phyloP scores from a whole-genome alignment of 92 coral and sea anemone species.

The Plumapathes pennacea region DNA sequence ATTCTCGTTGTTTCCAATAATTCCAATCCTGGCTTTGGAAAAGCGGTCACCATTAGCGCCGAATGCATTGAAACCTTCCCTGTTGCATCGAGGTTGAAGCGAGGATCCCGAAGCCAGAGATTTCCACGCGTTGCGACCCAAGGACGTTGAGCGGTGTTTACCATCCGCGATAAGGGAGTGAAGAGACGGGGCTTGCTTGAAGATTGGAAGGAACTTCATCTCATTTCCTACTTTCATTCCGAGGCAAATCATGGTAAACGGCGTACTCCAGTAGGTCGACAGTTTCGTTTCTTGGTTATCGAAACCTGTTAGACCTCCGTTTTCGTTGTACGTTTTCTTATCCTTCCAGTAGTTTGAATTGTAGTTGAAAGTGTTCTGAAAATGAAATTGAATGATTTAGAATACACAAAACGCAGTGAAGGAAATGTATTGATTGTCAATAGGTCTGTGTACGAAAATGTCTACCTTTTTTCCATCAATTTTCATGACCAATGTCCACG shows the following conservation, averaged over 20 bases:
- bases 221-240: neutral
- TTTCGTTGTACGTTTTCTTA: neutral
- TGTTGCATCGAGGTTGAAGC: neutral
- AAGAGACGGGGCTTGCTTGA: neutral
- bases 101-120: slow-evolving; percentile 5
- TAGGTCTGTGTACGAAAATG: no score
- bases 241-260: slow-evolving; percentile 1
- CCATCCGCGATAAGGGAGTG: slow-evolving; percentile 1
- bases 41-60: neutral
- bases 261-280: slow-evolving; percentile 2
- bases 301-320: neutral
- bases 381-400: no score
- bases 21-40: slow-evolving; percentile 4
- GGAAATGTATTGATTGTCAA: no score
- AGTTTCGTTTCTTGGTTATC: slow-evolving; percentile 8
- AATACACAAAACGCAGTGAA: no score
- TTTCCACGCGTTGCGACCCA: neutral
- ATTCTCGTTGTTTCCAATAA: neutral
- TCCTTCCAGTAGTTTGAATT: no score
- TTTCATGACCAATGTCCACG: no score
- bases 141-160: neutral
- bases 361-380: no score
- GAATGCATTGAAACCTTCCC: slow-evolving; percentile 1
- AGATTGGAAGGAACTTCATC: neutral
- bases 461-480: no score